Evolutionary conservation across 2,113 vertebrate species (phyloP), one percentile per base, ranked within the genome.

Genomic region (Girardinichthys multiradiatus): DNA sequence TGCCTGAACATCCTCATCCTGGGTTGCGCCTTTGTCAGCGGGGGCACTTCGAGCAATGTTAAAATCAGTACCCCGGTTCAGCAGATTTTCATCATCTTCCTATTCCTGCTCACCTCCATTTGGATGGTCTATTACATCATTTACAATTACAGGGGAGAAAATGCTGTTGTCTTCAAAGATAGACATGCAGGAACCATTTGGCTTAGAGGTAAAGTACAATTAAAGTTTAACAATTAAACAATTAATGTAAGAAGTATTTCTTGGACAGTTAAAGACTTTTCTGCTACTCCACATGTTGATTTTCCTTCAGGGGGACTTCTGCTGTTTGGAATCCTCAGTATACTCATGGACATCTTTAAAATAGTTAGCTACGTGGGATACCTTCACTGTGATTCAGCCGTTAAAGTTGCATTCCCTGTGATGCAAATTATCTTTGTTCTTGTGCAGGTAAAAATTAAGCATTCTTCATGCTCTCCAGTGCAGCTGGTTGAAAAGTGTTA

Each of bases 261-360:
- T 29, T 12, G 0, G 15, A 31, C 5, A 28, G 12, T 57, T 70
- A 13, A 9, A 30, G 2, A 0, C 57, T 28, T 48, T 12, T 12
- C 2, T 2, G 68, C 11, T 27, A 17, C 42, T 72, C 15, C 28
- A 13, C 26, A 4, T 4, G 4, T 4, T 68, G 10, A 33, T n/a
- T 64, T 39, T 71, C 51, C 12, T 74, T 72, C 89, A 99, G 98
- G 95, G 57, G 98, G 97, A 73, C 92, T 99, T 87, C 92, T 96
- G 79, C 86, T 97, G 0, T 99, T 99, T 84, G 97, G 95, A 31
- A 10, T 97, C 77, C 96, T 97, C 86, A 96, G 95, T 24, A 86
- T 98, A 2, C 83, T 98, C 79, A 97, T 99, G 95, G 97, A 98
- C 26, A 91, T 97, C 85, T 98, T 99, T 90, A 98, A 98, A 91